A percentile compares a stretch with the other conserved stretches of the same genome.
Conservation (phyloP, 2,113 vertebrate genomes). For the Ceyx margarethae region DNA sequence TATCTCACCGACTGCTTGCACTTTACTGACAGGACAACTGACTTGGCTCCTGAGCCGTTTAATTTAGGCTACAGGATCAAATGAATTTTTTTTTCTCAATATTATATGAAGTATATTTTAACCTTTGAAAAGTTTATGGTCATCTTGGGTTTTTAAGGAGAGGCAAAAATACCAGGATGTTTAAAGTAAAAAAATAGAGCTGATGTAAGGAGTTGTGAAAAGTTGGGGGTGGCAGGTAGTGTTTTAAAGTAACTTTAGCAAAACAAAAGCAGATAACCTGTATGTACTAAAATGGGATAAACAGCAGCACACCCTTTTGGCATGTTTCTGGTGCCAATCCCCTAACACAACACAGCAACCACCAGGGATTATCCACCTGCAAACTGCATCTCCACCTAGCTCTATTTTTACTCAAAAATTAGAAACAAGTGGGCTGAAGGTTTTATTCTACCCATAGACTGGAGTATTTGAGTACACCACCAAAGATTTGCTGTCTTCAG, state of each 20-base stretch:
- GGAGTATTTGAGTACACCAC: background rate
- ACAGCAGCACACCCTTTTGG: background rate
- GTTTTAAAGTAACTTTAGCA: background rate
- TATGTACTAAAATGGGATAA: background rate
- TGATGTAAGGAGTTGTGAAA: background rate
- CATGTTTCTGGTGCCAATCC: background rate
- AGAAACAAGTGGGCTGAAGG: background rate
- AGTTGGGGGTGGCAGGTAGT: background rate
- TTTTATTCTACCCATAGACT: background rate
- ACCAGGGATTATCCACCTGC: background rate
- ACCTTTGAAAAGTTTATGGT: background rate
- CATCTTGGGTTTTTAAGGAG: background rate
- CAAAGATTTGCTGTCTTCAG: background rate
- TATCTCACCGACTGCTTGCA: too few relatives aligned
- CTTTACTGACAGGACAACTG: too few relatives aligned
- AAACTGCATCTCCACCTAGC: background rate
- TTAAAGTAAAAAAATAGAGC: background rate
- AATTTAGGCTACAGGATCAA: too few relatives aligned
- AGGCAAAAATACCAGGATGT: background rate
- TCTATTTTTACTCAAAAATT: background rate
- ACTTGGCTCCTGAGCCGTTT: too few relatives aligned
- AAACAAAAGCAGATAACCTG: background rate
- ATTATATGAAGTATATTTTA: background rate
- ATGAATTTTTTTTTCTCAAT: background rate
- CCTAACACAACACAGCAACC: background rate